Percentiles rank a stretch among this genome's conserved stretches.
Conservation (phyloP, 2,888 invertebrate genomes). For the Eurytoma californica region DNA sequence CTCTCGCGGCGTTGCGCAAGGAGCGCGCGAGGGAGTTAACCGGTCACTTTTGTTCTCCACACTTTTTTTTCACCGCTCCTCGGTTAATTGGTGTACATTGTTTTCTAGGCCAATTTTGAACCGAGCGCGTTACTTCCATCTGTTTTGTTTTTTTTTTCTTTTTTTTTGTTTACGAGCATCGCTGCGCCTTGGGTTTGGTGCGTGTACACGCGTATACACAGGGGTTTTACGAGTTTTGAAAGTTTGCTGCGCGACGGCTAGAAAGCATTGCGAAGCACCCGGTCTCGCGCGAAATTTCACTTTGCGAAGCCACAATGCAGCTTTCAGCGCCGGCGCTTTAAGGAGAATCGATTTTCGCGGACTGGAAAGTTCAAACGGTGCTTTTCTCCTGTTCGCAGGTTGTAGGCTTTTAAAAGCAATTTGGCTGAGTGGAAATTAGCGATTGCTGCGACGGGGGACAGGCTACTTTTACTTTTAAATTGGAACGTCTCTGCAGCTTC, state of each 20-base stretch:
- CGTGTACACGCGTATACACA: not conserved
- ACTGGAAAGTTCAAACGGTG: too few species aligned
- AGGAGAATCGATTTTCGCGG: too few species aligned
- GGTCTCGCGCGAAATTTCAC: constrained; percentile 19
- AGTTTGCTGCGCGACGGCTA: not conserved
- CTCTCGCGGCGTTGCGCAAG: too few species aligned
- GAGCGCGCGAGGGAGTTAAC: not conserved
- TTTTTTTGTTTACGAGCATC: constrained; percentile 15
- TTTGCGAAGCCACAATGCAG: not conserved
- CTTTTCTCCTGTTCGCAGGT: too few species aligned
- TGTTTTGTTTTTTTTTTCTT: not conserved
- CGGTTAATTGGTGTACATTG: constrained; percentile 31
- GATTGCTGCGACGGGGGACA: too few species aligned
- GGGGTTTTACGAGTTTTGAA: constrained; percentile 38
- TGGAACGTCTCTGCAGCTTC: too few species aligned
- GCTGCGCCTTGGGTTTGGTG: constrained; percentile 2
- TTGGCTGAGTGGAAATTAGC: too few species aligned
- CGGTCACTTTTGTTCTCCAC: constrained; percentile 8
- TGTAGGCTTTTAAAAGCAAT: too few species aligned
- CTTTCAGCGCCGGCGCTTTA: too few species aligned
- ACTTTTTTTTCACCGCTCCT: not conserved
- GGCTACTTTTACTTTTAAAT: too few species aligned
- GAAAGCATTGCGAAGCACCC: constrained; percentile 13
- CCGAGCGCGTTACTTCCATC: not conserved
- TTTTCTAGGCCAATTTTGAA: constrained; percentile 33